Conservation (phyloP, 2,113 vertebrate genomes). For the Electrona antarctica region DNA sequence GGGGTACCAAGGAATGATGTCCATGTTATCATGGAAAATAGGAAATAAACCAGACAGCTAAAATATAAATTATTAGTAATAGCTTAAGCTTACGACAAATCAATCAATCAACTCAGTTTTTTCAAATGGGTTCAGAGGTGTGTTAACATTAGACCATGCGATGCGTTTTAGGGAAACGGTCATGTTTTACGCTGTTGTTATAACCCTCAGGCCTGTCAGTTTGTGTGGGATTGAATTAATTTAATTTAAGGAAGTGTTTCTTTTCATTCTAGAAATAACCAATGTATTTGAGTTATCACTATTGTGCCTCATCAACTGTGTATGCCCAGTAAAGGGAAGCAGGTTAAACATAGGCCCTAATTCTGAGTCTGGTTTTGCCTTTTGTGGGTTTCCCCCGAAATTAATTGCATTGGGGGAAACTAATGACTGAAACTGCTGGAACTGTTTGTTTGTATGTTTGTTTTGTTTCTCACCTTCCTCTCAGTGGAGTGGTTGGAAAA, state of each 20-base stretch:
- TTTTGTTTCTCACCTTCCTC: not conserved
- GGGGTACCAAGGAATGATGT: too few species aligned
- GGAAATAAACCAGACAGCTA: not conserved
- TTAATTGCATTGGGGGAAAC: not conserved
- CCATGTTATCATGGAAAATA: not conserved
- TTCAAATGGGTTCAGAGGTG: not conserved
- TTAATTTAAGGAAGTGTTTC: not conserved
- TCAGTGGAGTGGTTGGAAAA: not conserved
- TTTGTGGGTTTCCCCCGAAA: not conserved
- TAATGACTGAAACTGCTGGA: not conserved
- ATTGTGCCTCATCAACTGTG: not conserved
- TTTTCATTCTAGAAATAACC: not conserved
- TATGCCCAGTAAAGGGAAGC: constrained; percentile 10
- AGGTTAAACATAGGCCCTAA: not conserved
- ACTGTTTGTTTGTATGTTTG: too few species aligned
- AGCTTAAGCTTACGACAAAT: too few species aligned
- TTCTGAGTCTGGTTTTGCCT: constrained; percentile 6
- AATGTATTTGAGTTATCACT: not conserved
- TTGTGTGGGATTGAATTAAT: not conserved
- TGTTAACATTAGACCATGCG: not conserved
- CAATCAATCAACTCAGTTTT: not conserved
- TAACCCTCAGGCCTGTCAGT: not conserved
- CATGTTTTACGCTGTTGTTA: too few species aligned
- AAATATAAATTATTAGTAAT: too few species aligned
- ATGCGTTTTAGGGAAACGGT: not conserved